These are phyloP conservation scores for Priapulus caudatus DNA, from an alignment of 2,888 invertebrate species.

Conservation along the genomic window DNA sequence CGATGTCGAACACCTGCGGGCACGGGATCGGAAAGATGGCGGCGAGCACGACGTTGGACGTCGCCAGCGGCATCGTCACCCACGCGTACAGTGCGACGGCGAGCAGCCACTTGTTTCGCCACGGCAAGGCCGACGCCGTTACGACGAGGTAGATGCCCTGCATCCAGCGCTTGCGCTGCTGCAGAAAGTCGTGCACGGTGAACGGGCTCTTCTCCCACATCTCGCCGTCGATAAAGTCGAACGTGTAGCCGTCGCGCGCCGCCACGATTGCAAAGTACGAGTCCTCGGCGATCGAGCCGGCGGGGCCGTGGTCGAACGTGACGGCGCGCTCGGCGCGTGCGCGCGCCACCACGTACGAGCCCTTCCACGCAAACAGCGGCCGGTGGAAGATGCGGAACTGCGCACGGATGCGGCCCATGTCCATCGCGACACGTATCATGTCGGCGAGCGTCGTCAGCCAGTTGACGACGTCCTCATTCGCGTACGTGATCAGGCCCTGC, in stretches of 20 bases:
- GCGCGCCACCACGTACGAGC: slow-evolving; percentile 92
- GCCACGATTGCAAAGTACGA: slow-evolving; percentile 95
- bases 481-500: slow-evolving; percentile 88
- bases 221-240: slow-evolving; percentile 92
- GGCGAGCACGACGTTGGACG: slow-evolving; percentile 74
- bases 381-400: slow-evolving; percentile 87
- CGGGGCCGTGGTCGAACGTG: slow-evolving; percentile 87
- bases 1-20: slow-evolving; percentile 58
- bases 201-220: slow-evolving; percentile 99
- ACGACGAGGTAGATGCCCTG: slow-evolving; percentile 43
- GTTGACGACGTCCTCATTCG: slow-evolving; percentile 85
- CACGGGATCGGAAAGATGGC: slow-evolving; percentile 67
- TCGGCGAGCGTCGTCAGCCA: slow-evolving; percentile 94
- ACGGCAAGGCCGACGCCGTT: slow-evolving; percentile 61
- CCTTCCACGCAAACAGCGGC: slow-evolving; percentile 94
- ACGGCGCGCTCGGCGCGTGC: slow-evolving; percentile 78
- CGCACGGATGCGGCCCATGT: slow-evolving; percentile 87
- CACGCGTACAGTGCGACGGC: slow-evolving; percentile 85
- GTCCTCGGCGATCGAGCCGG: slow-evolving; percentile 95
- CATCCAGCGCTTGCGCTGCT: slow-evolving; percentile 91
- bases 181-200: slow-evolving; percentile 83
- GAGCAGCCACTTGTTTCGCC: slow-evolving; percentile 63
- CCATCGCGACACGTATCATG: slow-evolving; percentile 88
- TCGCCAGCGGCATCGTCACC: slow-evolving; percentile 84
- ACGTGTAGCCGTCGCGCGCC: slow-evolving; percentile 73